A percentile compares a stretch with the other conserved stretches of the same genome.
Conservation (phyloP, 2,113 vertebrate species). For the Alligator sinensis region DNA sequence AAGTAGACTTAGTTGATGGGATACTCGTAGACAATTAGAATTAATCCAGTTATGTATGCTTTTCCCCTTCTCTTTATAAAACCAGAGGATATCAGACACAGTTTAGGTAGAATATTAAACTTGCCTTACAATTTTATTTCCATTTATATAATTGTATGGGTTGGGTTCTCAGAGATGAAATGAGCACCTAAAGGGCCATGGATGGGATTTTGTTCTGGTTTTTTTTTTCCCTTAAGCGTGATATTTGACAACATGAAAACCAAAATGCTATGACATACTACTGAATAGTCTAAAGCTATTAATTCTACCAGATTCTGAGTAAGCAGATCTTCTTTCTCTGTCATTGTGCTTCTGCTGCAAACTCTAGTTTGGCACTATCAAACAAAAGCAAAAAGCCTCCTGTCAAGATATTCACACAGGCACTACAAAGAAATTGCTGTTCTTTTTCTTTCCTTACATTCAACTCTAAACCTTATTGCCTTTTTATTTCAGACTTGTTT, state of each 20-base stretch:
- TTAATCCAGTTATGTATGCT: neutral
- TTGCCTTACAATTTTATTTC: neutral
- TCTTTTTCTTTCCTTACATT: neutral
- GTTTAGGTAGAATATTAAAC: neutral
- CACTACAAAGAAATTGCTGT: neutral
- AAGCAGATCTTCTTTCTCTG: conserved; percentile 32
- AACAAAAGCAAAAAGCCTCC: neutral
- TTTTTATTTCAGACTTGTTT: neutral
- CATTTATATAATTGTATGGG: neutral
- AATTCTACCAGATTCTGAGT: neutral
- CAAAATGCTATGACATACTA: neutral
- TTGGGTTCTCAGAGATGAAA: neutral
- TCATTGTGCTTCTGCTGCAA: neutral
- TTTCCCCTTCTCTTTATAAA: neutral
- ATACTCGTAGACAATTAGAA: neutral
- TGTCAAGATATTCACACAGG: neutral
- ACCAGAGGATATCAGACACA: neutral
- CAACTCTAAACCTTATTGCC: neutral
- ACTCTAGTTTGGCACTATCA: neutral
- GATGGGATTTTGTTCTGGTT: neutral
- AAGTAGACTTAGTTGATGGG: neutral
- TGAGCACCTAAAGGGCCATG: neutral
- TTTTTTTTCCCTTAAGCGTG: neutral
- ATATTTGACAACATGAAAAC: neutral
- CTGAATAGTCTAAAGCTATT: neutral